Percentiles rank a stretch among this genome's conserved stretches.
phyloP scores from a whole-genome alignment of 2,797 vertebrate genomes.

The Austrolebias charrua region DNA sequence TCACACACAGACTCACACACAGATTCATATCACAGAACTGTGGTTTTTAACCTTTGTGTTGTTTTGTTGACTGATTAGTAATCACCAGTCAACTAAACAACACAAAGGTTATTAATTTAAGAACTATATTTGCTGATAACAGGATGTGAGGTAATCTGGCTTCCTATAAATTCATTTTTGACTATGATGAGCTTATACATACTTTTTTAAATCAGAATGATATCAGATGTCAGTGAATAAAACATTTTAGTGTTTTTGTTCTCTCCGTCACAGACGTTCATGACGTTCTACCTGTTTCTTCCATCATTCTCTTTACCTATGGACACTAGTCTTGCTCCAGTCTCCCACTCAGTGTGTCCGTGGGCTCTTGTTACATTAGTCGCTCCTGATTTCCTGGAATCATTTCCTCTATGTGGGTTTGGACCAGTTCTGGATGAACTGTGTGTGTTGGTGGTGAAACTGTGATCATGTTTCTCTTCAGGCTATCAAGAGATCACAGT shows the following conservation, averaged over 20 bases:
- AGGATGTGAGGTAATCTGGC: constrained; percentile 46
- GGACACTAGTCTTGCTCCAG: constrained; percentile 17
- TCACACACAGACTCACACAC: no score
- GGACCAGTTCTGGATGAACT: constrained; percentile 36
- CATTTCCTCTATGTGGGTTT: constrained; percentile 64
- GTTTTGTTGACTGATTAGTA: no score
- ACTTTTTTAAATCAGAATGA: background rate
- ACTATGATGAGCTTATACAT: constrained; percentile 28
- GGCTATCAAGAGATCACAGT: background rate
- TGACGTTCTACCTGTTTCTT: background rate
- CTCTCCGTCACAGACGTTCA: constrained; percentile 1
- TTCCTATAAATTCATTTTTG: constrained; percentile 12
- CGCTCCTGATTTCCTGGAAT: constrained; percentile 55
- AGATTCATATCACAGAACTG: no score
- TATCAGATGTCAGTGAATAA: background rate
- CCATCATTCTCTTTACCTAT: constrained; percentile 34
- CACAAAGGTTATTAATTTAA: constrained; percentile 33
- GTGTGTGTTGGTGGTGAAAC: constrained; percentile 18
- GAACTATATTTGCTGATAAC: constrained; percentile 37
- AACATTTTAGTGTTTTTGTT: background rate
- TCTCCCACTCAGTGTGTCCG: constrained; percentile 25
- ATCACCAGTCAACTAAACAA: constrained; percentile 58
- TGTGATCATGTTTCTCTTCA: background rate
- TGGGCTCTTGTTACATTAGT: constrained; percentile 55
- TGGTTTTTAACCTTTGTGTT: no score